Base-by-base conservation (phyloP, 1,140 invertebrate species). In the Dendrolimus kikuchii region DNA sequence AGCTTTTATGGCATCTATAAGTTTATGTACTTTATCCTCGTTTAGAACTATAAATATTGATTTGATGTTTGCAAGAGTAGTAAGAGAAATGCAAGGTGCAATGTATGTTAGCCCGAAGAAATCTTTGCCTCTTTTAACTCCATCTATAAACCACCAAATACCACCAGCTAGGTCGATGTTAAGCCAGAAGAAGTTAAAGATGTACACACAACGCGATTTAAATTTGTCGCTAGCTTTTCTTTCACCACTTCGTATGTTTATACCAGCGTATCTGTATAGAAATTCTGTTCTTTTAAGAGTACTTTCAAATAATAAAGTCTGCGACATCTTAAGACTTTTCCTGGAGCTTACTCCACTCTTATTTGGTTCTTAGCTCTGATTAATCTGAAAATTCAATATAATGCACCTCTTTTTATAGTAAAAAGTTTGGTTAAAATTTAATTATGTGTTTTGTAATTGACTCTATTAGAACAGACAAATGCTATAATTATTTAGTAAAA, bases 101-200 rank as follows among this genome's bases (percentile, higher is more conserved):
- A 59, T 40, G 40, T 56, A 63, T 5, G 61, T 63, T 0, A 67
- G 23, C 9, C 49, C 56, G 23, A 51, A 56, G 9, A 67, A 58
- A 43, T 47, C 52, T 37, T 53, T 48, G 1, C 58, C 58, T 9
- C 41, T 61, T n/a, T 44, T n/a, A 4, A 60, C 47, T 7, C 51
- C 49, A 4, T 60, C 43, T 7, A 60, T 47, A 7, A 62, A 54
- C 55, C 55, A 63, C 5, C 37, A 53, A 5, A 63, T 5, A 6
- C 43, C 46, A 0, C 55, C 49, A 7, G 57, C 6, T 38, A 59
- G 38, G 42, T 59, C 56, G 8, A 38, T 51, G 9, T 60, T 60
- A 7, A 66, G 37, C 57, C 64, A 60, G n/a, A 66, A 43, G 6
- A 52, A 57, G 42, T 65, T 65, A 7, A 66, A 54, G 41, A 59